These are phyloP conservation scores for Bombus confusus DNA, from an alignment of 1,140 invertebrate species.

Conservation along the genomic window DNA sequence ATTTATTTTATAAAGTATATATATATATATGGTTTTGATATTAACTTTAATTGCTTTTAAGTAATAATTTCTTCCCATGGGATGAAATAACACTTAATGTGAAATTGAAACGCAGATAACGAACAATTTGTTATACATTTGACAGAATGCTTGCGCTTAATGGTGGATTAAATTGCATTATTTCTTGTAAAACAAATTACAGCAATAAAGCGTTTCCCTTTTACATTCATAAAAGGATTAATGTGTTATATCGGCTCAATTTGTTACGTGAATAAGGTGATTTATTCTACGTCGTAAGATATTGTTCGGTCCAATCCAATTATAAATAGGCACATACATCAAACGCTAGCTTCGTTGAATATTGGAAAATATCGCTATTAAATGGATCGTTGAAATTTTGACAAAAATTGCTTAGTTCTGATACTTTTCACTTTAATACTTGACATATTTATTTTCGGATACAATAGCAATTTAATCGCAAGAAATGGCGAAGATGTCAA, in stretches of 20 bases:
- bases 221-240: conserved; percentile 17
- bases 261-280: neutral
- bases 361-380: neutral
- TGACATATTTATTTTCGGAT: neutral
- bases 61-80: too few relatives aligned
- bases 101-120: too few relatives aligned
- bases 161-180: too few relatives aligned
- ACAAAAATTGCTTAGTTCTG: neutral
- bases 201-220: too few relatives aligned
- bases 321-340: neutral
- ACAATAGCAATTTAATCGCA: neutral
- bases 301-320: neutral
- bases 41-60: too few relatives aligned
- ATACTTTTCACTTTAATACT: neutral
- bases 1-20: too few relatives aligned
- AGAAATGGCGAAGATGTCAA: too few relatives aligned
- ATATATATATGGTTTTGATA: too few relatives aligned
- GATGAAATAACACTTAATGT: too few relatives aligned
- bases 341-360: neutral
- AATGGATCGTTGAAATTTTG: neutral
- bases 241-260: conserved; percentile 5
- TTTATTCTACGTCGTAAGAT: conserved; percentile 10
- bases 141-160: too few relatives aligned
- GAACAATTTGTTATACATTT: too few relatives aligned
- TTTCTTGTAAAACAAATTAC: too few relatives aligned